A percentile compares a stretch with the other conserved stretches of the same genome.
Evolutionary conservation across 2,113 vertebrate genomes (phyloP).

Genomic region (Forbesichthys papilliferus): DNA sequence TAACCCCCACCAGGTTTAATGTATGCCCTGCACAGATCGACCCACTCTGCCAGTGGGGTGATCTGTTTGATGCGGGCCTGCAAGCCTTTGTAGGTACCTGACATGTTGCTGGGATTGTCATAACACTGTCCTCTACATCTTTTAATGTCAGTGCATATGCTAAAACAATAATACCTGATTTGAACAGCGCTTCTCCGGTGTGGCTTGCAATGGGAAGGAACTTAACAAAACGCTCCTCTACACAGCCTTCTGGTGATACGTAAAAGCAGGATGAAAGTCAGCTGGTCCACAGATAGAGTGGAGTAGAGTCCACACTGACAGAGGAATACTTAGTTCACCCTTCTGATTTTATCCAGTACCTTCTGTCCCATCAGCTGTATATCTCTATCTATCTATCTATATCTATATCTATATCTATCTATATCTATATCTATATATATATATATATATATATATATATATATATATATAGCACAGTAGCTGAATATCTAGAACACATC

Average conservation of each 20-base stretch:
- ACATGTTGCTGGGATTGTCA: conserved; percentile 24
- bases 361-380: conserved; percentile 19
- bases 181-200: not conserved
- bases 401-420: too few species aligned
- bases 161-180: conserved; percentile 5
- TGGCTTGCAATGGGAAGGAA: not conserved
- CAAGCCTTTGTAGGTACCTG: conserved; percentile 12
- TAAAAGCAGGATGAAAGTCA: conserved; percentile 15
- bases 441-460: too few species aligned
- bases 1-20: too few species aligned
- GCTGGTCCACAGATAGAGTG: conserved; percentile 20
- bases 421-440: too few species aligned
- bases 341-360: conserved; percentile 13
- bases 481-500: too few species aligned
- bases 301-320: conserved; percentile 22
- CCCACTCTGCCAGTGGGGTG: not conserved
- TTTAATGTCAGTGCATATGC: conserved; percentile 2
- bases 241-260: conserved; percentile 11
- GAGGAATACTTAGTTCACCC: conserved; percentile 13
- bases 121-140: conserved; percentile 15
- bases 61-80: conserved; percentile 16
- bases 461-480: too few species aligned
- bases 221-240: conserved; percentile 12
- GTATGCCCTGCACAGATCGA: conserved; percentile 4
- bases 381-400: too few species aligned